Evolutionary conservation across 2,113 vertebrate genomes (phyloP), one percentile per base, ranked within the genome.

Genomic region (Myanophis thanlyinensis): DNA sequence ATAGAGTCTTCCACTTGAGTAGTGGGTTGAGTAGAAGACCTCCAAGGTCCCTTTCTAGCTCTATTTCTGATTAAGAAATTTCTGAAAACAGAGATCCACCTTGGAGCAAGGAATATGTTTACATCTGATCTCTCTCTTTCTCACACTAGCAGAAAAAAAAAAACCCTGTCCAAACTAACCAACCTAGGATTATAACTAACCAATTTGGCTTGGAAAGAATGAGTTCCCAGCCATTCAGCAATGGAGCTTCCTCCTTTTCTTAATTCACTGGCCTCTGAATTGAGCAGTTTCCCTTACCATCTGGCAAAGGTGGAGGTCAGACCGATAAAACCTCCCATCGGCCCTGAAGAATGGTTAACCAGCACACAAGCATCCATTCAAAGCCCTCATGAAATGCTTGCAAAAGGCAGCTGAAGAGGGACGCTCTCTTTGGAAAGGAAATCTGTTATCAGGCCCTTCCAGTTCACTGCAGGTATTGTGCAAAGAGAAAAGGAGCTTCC

Each of bases 261-360:
- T 95, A 95, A 95, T 94, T 54, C 92, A 91, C 84, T 89, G 0
- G 0, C 54, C 93, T 25, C 96, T 92, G 93, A 94, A 35, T 80
- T 95, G 96, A 97, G 95, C 96, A 97, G 97, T 97, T 96, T 97
- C 95, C 91, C 73, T 94, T 93, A 97, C 98, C 99, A 99, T 98
- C 99, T 99, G 99, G 98, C 98, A 98, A 97, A 98, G 98, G 98
- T 98, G 97, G 98, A 98, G 98, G 98, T 99, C 98, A 99, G 98
- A 98, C 96, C 97, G 98, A 99, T 99, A 98, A 98, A 99, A 98
- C 97, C 96, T 98, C 98, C 97, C 98, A 97, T 97, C 97, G 96
- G 96, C 91, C 0, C 96, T 52, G 35, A 97, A 97, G 98, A 98
- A 98, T 98, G 97, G 98, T 98, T 99, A 99, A 99, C 98, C 27